phyloP scores from a whole-genome alignment of 2,113 vertebrate genomes.

The Parotia lawesii region DNA sequence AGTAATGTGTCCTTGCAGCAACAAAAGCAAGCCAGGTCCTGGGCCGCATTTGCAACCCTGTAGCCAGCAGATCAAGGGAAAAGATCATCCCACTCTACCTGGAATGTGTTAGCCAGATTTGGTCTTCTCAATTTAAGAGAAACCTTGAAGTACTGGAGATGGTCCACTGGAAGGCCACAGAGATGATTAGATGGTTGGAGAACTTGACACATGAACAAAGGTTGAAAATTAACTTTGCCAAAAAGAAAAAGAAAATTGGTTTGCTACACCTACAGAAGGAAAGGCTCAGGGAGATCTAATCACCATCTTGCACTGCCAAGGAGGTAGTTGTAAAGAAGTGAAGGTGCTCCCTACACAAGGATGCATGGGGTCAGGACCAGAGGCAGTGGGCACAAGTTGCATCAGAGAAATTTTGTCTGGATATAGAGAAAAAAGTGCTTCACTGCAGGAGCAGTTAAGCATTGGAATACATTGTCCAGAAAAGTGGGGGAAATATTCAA shows the following conservation, averaged over 20 bases:
- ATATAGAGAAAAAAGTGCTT: background rate
- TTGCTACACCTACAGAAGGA: background rate
- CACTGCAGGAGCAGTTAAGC: background rate
- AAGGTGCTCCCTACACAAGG: background rate
- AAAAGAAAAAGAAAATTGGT: background rate
- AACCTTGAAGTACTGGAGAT: background rate
- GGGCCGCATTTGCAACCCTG: background rate
- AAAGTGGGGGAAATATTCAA: background rate
- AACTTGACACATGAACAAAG: background rate
- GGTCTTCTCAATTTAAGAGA: background rate
- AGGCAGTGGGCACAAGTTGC: background rate
- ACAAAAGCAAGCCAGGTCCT: background rate
- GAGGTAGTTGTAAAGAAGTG: background rate
- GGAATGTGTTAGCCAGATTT: background rate
- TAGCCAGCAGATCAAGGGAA: background rate
- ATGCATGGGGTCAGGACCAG: background rate
- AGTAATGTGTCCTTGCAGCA: background rate
- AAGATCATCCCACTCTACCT: fast-evolving
- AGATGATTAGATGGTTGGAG: background rate
- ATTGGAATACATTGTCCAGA: background rate
- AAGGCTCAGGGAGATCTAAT: background rate
- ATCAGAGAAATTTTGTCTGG: background rate
- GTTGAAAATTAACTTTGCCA: background rate
- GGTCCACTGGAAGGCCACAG: fast-evolving
- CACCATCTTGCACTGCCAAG: fast-evolving